A percentile compares a stretch with the other conserved stretches of the same genome.
These are phyloP conservation scores for Agrotis ipsilon DNA, from an alignment of 2,888 invertebrate species.

Conservation along the genomic window DNA sequence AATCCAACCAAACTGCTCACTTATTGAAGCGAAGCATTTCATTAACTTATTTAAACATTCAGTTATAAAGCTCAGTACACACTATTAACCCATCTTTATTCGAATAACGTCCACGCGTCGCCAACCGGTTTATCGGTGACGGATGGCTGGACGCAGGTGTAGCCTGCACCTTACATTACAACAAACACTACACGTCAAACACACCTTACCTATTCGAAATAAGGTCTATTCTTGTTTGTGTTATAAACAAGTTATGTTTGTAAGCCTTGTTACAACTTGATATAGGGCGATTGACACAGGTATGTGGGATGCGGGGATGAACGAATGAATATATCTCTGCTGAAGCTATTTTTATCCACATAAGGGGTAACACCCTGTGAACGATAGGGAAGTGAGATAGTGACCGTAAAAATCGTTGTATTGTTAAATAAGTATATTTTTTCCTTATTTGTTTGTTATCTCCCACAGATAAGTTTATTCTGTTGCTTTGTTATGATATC, in stretches of 20 bases:
- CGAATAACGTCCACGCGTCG: conserved; percentile 54
- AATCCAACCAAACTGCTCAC: not conserved
- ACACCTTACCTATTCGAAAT: conserved; percentile 36
- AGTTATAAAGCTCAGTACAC: conserved; percentile 50
- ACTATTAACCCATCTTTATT: conserved; percentile 57
- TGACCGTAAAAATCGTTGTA: conserved; percentile 51
- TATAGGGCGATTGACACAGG: conserved; percentile 77
- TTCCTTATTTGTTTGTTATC: conserved; percentile 39
- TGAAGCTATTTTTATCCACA: conserved; percentile 61
- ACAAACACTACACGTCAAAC: conserved; percentile 32
- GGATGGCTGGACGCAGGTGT: conserved; percentile 77
- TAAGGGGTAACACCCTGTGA: conserved; percentile 60
- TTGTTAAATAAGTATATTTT: conserved; percentile 40
- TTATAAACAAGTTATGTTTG: conserved; percentile 15
- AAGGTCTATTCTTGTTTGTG: conserved; percentile 50
- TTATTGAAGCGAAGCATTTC: not conserved
- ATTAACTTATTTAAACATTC: conserved; percentile 13
- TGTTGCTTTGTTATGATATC: not conserved
- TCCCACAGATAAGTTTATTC: conserved; percentile 2
- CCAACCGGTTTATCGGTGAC: conserved; percentile 72
- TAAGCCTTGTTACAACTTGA: conserved; percentile 67
- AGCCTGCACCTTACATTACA: conserved; percentile 58
- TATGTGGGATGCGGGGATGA: conserved; percentile 68
- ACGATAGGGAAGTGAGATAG: conserved; percentile 53
- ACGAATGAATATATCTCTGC: conserved; percentile 62